These are phyloP conservation scores for Herminia tarsipennalis DNA, from an alignment of 2,888 invertebrate species.

Conservation along the genomic window DNA sequence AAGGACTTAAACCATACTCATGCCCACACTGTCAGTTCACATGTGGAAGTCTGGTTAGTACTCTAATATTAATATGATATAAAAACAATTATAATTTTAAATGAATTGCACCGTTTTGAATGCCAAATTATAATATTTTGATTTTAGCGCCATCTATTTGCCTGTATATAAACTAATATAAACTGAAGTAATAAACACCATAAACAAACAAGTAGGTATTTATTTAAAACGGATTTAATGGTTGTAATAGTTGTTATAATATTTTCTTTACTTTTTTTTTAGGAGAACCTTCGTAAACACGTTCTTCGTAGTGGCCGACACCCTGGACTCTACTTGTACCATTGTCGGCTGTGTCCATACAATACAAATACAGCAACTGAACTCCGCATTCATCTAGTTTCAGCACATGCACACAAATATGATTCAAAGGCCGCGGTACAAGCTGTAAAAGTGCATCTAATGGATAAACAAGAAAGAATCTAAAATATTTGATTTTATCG, in stretches of 20 bases:
- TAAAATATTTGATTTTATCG: background rate
- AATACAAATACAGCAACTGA: slow-evolving; percentile 88
- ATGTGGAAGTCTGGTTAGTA: slow-evolving; percentile 91
- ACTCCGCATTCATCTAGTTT: slow-evolving; percentile 87
- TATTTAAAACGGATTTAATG: too few relatives aligned
- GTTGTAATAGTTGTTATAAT: too few relatives aligned
- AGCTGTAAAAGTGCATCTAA: slow-evolving; percentile 64
- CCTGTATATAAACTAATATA: too few relatives aligned
- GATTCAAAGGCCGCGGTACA: slow-evolving; percentile 79
- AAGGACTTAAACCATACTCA: slow-evolving; percentile 92
- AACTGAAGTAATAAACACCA: too few relatives aligned
- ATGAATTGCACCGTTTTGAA: too few relatives aligned
- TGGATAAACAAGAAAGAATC: slow-evolving; percentile 29
- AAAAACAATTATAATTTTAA: too few relatives aligned
- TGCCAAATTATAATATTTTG: too few relatives aligned
- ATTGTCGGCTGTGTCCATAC: slow-evolving; percentile 88
- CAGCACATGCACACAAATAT: slow-evolving; percentile 83
- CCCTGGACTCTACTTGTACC: slow-evolving; percentile 91
- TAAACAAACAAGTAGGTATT: too few relatives aligned
- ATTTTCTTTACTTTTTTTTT: slow-evolving; percentile 36
- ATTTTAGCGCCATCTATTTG: too few relatives aligned
- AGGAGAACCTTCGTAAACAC: slow-evolving; percentile 96
- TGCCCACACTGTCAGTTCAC: slow-evolving; percentile 94
- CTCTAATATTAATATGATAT: background rate
- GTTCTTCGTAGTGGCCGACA: slow-evolving; percentile 92